These are phyloP conservation scores for Theretra japonica DNA, from an alignment of 2,888 invertebrate genomes.

Conservation along the genomic window DNA sequence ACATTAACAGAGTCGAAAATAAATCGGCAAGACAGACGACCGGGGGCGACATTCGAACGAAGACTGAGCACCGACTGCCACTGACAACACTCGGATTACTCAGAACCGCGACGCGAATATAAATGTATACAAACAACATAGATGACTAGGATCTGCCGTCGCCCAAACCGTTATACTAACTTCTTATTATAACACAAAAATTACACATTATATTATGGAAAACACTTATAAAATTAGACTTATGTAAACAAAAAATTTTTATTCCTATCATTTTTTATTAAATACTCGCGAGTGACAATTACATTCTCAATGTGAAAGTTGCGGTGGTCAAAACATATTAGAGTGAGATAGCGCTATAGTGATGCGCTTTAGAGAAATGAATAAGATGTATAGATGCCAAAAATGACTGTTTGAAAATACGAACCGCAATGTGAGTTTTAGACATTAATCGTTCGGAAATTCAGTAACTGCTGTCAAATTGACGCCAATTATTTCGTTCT, in stretches of 20 bases:
- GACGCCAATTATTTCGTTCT: background rate
- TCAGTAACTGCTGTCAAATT: background rate
- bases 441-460: constrained; percentile 20
- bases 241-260: background rate
- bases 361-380: background rate
- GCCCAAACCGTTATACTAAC: background rate
- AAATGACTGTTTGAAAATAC: background rate
- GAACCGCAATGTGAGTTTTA: constrained; percentile 4
- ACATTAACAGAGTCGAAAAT: constrained; percentile 61
- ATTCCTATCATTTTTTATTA: constrained; percentile 5
- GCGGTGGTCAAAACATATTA: background rate
- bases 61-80: constrained; percentile 33
- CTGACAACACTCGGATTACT: constrained; percentile 41
- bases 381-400: background rate
- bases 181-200: background rate
- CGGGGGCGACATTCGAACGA: constrained; percentile 44
- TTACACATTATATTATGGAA: background rate
- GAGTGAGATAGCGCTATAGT: constrained; percentile 3
- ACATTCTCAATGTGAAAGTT: constrained; percentile 11
- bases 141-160: background rate
- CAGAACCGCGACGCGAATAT: constrained; percentile 45
- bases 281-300: constrained; percentile 8
- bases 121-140: constrained; percentile 35
- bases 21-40: constrained; percentile 52
- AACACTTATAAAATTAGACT: background rate